Evolutionary conservation across 2,888 invertebrate genomes (phyloP).

Genomic region (Meliscaeva auricollis): DNA sequence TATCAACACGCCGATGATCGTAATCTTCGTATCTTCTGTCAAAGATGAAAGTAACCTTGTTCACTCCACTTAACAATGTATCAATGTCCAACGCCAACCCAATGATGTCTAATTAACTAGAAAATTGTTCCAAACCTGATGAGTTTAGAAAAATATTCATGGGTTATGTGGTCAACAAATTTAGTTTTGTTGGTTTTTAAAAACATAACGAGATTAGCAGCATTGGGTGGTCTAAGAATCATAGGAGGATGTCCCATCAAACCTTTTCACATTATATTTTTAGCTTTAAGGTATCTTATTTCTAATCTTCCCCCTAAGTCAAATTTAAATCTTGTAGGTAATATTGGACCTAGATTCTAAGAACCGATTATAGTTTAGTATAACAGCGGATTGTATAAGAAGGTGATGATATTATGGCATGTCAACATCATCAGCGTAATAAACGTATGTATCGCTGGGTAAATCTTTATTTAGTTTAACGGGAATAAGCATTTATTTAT

Average conservation of each 20-base stretch:
- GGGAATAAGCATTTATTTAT: no score
- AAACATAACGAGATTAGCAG: slow-evolving; percentile 62
- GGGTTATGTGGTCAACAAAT: slow-evolving; percentile 26
- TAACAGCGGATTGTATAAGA: not conserved
- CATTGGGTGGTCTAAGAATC: slow-evolving; percentile 64
- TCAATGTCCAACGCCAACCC: slow-evolving; percentile 16
- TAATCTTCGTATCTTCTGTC: slow-evolving; percentile 13
- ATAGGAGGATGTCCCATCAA: slow-evolving; percentile 1
- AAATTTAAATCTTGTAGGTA: not conserved
- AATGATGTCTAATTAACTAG: slow-evolving; percentile 68
- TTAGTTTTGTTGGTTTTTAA: slow-evolving; percentile 38
- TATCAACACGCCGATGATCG: slow-evolving; percentile 47
- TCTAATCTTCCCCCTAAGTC: slow-evolving; percentile 3
- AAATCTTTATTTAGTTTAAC: not conserved
- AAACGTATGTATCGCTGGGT: not conserved
- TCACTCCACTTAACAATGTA: not conserved
- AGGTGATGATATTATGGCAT: no score
- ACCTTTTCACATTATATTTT: not conserved
- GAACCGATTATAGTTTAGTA: not conserved
- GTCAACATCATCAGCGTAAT: not conserved
- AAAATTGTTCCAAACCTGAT: slow-evolving; percentile 39
- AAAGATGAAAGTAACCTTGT: slow-evolving; percentile 1
- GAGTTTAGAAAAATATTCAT: not conserved
- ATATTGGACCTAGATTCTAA: not conserved
- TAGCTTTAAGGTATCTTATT: not conserved